Evolutionary conservation across 2,797 vertebrate genomes (phyloP), one percentile per base, ranked within the genome.

Genomic region (Gallinago solitaria): DNA sequence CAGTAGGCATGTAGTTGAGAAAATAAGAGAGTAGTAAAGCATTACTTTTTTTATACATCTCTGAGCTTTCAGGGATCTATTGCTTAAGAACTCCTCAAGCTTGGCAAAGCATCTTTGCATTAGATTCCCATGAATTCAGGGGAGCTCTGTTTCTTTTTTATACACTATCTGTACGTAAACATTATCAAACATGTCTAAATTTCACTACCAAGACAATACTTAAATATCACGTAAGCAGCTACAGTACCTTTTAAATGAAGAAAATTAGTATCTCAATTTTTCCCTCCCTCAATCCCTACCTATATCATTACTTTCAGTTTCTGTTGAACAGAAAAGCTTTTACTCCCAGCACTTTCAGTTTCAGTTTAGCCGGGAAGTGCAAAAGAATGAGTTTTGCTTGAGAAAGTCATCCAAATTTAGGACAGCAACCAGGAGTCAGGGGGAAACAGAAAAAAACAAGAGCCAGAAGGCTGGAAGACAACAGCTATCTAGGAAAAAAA

Each of bases 281-380:
- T 33, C 30, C 12, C 23, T 56, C 25, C n/a, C 24, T 76, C 77
- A 78, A 56, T 39, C 25, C 15, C 47, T 50, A 0, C 15, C 47
- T 50, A 0, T 47, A 83, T 35, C 25, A 84, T 41, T 51, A 92
- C 67, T 96, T 97, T 82, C 84, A 80, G 83, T 95, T 96, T 95
- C 93, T 84, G 39, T 47, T 64, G 56, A 68, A 64, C 12, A 65
- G 57, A 88, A 90, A 86, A 93, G 28, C 48, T 95, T 91, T 80
- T 27, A 69, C 30, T 39, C 15, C 24, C 41, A 80, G 32, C 24
- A 89, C 77, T 95, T 96, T 96, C 94, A 70, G 90, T 96, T 96
- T 96, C 94, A 77, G 63, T 95, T 96, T 76, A 80, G 60, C 37
- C 61, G n/a, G 75, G 28, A 92, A 53, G 74, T 53, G 41, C 45